phyloP scores from a whole-genome alignment of 2,113 vertebrate genomes.

The Fregetta grallaria region DNA sequence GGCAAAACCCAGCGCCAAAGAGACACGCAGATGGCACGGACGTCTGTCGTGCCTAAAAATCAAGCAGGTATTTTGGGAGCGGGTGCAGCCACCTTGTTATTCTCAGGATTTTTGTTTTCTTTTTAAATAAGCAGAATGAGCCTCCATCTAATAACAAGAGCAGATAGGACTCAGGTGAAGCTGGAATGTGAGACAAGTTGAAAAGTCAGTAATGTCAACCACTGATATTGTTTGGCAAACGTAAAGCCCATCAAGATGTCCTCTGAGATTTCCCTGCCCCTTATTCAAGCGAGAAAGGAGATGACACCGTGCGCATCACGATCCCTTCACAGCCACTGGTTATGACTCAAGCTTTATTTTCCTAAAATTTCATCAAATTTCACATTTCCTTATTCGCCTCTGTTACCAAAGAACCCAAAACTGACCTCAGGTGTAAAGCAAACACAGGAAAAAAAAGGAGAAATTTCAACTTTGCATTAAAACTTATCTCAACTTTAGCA shows the following conservation, averaged over 20 bases:
- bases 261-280: neutral
- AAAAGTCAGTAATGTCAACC: accelerated
- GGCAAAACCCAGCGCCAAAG: neutral
- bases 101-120: no score
- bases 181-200: neutral
- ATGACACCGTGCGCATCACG: accelerated
- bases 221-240: accelerated
- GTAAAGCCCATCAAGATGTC: accelerated
- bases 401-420: neutral
- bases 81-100: accelerated
- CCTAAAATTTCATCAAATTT: neutral
- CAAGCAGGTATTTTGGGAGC: neutral
- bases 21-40: neutral
- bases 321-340: neutral
- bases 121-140: neutral
- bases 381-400: neutral
- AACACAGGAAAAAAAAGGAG: accelerated
- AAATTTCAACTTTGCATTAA: neutral
- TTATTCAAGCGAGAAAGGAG: neutral
- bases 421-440: neutral
- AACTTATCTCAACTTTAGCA: accelerated
- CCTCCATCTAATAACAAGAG: accelerated
- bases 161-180: neutral
- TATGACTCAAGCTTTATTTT: accelerated
- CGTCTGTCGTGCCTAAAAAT: neutral